Evolutionary conservation across 1,140 invertebrate genomes (phyloP).

Genomic region (Zophobas atratus): DNA sequence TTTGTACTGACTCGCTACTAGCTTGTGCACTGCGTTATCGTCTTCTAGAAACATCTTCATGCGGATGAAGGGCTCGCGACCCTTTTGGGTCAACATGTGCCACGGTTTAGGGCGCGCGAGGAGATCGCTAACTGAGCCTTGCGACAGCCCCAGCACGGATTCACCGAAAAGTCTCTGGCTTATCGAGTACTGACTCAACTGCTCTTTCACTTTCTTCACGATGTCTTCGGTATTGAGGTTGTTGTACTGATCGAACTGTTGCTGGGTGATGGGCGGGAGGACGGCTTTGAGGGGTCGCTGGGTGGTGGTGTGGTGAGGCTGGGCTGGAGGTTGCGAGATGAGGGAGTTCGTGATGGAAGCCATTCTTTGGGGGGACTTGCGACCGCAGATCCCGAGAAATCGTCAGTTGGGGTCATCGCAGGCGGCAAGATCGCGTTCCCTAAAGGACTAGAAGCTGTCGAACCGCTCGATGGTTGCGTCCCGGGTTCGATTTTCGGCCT

Average conservation of each 20-base stretch:
- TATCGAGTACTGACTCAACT: constrained; percentile 98
- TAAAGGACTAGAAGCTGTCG: constrained; percentile 81
- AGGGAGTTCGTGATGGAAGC: constrained; percentile 97
- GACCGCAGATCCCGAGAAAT: constrained; percentile 82
- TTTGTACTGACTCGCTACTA: constrained; percentile 97
- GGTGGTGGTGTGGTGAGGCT: constrained; percentile 83
- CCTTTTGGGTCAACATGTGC: constrained; percentile 98
- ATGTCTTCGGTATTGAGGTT: constrained; percentile 99
- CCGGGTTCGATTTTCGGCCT: constrained; percentile 85
- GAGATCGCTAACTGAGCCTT: constrained; percentile 96
- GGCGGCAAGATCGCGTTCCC: constrained; percentile 88
- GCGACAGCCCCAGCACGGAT: constrained; percentile 95
- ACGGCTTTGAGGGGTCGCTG: constrained; percentile 95
- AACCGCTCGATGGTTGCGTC: constrained; percentile 74
- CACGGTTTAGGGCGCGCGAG: constrained; percentile 96
- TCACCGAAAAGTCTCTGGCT: constrained; percentile 99
- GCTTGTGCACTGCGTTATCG: constrained; percentile 96
- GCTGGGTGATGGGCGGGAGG: constrained; percentile 97
- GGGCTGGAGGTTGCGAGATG: constrained; percentile 91
- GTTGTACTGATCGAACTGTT: constrained; percentile 98
- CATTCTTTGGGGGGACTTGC: constrained; percentile 95
- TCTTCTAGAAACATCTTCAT: constrained; percentile 99
- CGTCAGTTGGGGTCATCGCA: constrained; percentile 82
- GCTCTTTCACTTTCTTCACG: constrained; percentile 97
- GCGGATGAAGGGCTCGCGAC: constrained; percentile 95